phyloP scores from a whole-genome alignment of 1,140 invertebrate species.

The Nylanderia fulva region DNA sequence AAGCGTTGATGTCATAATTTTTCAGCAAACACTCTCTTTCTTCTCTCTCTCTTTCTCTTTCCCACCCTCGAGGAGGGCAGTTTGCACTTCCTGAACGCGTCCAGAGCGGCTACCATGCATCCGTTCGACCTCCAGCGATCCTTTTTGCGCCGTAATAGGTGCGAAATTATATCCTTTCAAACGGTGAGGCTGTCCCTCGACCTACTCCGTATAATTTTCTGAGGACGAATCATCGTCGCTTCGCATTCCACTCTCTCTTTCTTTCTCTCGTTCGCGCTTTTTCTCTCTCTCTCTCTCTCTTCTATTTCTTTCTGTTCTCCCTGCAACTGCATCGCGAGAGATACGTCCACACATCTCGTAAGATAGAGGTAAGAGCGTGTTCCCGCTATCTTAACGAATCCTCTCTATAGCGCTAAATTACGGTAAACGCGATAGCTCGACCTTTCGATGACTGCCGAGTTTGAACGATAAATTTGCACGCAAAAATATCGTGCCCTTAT shows the following conservation, averaged over 20 bases:
- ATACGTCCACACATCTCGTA: background rate
- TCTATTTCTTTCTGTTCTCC: background rate
- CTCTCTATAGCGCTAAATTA: conserved; percentile 50
- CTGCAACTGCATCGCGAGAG: conserved; percentile 21
- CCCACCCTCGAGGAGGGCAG: conserved; percentile 42
- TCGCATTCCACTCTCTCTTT: conserved; percentile 64
- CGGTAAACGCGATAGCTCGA: conserved; percentile 36
- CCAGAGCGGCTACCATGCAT: conserved; percentile 54
- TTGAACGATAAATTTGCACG: conserved; percentile 44
- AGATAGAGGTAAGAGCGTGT: conserved; percentile 42
- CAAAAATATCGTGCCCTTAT: conserved; percentile 15
- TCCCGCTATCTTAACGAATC: conserved; percentile 70
- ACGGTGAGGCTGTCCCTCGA: conserved; percentile 38
- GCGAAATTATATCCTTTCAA: conserved; percentile 70
- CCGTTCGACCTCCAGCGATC: conserved; percentile 58
- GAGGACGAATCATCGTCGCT: conserved; percentile 66
- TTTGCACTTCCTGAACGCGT: conserved; percentile 63
- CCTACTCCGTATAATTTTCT: conserved; percentile 67
- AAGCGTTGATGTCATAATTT: conserved; percentile 61
- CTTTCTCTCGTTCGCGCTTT: background rate
- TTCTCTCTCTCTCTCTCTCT: background rate
- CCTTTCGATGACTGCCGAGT: conserved; percentile 43
- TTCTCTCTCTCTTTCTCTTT: conserved; percentile 21
- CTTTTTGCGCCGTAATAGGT: conserved; percentile 63
- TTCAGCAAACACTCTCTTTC: conserved; percentile 30